Evolutionary conservation across 1,140 invertebrate species (phyloP).

Genomic region (Drosophila bocqueti): DNA sequence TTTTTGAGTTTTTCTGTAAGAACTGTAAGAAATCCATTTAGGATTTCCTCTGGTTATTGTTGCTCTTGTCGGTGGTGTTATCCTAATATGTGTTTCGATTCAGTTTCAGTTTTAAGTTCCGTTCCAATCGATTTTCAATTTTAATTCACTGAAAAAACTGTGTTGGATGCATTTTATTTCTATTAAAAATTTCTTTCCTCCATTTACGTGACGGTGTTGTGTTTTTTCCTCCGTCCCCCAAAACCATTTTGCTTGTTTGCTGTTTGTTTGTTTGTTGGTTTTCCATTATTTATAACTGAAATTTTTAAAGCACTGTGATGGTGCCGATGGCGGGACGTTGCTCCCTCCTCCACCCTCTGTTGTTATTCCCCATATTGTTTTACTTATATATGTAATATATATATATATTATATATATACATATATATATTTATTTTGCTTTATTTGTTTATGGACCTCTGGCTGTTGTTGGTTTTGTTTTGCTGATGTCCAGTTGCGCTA

Average conservation of each 20-base stretch:
- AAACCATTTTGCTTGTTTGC: constrained; percentile 31
- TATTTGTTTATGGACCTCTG: constrained; percentile 11
- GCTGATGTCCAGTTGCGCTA: constrained; percentile 26
- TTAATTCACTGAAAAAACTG: constrained; percentile 12
- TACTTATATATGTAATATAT: constrained; percentile 3
- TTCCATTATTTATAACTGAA: constrained; percentile 55
- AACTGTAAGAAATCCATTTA: background rate
- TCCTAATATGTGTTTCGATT: background rate
- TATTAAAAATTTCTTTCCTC: constrained; percentile 4
- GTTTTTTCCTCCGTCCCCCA: background rate
- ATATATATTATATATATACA: background rate
- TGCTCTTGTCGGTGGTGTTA: background rate
- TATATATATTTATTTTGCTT: background rate
- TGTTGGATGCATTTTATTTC: constrained; percentile 12
- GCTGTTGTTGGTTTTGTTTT: constrained; percentile 21
- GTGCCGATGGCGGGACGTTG: constrained; percentile 7
- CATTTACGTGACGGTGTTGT: constrained; percentile 11
- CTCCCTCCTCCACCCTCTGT: constrained; percentile 7
- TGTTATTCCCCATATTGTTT: constrained; percentile 11
- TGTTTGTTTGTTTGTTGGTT: constrained; percentile 47
- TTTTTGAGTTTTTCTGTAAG: background rate
- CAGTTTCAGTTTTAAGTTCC: background rate
- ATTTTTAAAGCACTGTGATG: constrained; percentile 19
- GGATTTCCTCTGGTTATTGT: background rate
- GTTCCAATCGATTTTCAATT: constrained; percentile 6